phyloP scores from a whole-genome alignment of 2,888 invertebrate species.

The Sclerodermus sp. region DNA sequence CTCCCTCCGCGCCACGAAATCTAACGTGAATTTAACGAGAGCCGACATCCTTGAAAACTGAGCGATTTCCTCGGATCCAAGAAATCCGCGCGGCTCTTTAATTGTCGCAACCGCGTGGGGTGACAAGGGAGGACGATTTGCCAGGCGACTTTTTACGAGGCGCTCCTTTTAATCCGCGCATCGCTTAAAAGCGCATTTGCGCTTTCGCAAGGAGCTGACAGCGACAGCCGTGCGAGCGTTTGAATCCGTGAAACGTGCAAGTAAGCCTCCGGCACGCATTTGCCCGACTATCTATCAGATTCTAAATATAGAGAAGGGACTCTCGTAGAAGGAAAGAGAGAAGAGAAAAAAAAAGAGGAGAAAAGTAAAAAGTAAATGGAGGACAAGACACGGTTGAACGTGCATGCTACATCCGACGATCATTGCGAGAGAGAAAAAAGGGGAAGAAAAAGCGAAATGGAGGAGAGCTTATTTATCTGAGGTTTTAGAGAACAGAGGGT shows the following conservation, averaged over 20 bases:
- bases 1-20: conserved; percentile 2
- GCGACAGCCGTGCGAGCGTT: not conserved
- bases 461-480: conserved; percentile 30
- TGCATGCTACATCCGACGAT: conserved; percentile 1
- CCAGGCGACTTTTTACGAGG: too few relatives aligned
- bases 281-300: not conserved
- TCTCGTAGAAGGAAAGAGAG: conserved; percentile 17
- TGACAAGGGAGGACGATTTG: too few relatives aligned
- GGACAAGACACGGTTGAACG: not conserved
- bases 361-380: not conserved
- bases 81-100: too few relatives aligned
- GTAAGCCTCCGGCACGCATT: not conserved
- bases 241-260: not conserved
- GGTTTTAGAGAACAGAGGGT: conserved; percentile 34
- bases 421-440: conserved; percentile 5
- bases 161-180: not conserved
- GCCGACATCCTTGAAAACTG: too few relatives aligned
- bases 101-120: too few relatives aligned
- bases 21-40: not conserved
- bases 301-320: not conserved
- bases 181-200: conserved; percentile 3
- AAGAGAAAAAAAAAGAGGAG: not conserved
- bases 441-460: conserved; percentile 9
- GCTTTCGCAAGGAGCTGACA: not conserved
- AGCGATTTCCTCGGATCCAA: too few relatives aligned